Base-by-base conservation (phyloP, 2,888 invertebrate genomes). In the Nasonovia ribisnigri region DNA sequence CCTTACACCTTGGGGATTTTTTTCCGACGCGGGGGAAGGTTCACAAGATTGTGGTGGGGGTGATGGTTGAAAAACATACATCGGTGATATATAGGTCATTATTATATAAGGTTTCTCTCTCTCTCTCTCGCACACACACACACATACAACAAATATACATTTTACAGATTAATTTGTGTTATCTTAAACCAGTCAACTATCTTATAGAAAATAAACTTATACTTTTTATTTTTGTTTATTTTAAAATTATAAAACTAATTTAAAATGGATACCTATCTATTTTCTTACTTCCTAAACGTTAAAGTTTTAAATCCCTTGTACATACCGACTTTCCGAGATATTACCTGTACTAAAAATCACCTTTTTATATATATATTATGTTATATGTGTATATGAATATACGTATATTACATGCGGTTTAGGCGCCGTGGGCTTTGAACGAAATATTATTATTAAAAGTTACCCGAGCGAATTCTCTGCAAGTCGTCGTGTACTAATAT, bases 391-490 rank as follows among this genome's bases (percentile, higher is more conserved):
- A 84, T 84, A 43, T 24, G 8, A 57, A 26, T 87, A n/a, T 36
- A 43, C 24, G 67, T 77, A 67, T 43, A 77, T 77, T 36, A 26
- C 36, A 48, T 46, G 84, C 5, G 42, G 91, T n/a, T 77, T 91
- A n/a, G 8, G 51, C 43, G 84, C 84, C n/a, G 20, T 54, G 54
- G 29, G 29, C 84, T 42, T 1, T 54, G 16, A 84, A 84, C 54
- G 84, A 84, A 54, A 91, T 84, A 42, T 54, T 91, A 91, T 84
- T 91, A 91, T 54, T 84, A 84, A 91, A 91, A 91, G 91, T 91
- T 84, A 54, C 51, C 91, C 20, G 29, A 84, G 42, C 42, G 91
- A 91, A 84, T 84, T 91, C 91, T 51, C 77, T 84, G 43, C 43
- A 24, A 46, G 54, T 24, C 26, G 46, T 42, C 51, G 84, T 51